Conservation (phyloP, 2,888 invertebrate genomes). For the Drosophila kanekoi region DNA sequence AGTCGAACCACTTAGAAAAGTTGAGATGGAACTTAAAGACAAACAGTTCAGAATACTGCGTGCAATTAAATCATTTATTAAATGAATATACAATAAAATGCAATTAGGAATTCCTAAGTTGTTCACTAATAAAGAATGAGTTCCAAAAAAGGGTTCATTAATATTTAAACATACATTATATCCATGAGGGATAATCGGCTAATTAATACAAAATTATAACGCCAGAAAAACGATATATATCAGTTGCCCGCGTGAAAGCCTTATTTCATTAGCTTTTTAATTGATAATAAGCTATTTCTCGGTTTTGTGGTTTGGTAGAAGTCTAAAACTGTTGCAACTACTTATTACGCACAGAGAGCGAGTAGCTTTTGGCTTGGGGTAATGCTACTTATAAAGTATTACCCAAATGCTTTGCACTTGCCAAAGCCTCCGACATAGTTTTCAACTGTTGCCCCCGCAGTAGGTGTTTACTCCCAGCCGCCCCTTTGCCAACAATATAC, state of each 20-base stretch:
- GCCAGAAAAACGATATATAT: background rate
- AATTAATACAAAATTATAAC: background rate
- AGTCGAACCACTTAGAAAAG: slow-evolving; percentile 15
- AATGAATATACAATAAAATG: too few species aligned
- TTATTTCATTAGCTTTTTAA: background rate
- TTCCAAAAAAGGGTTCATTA: too few species aligned
- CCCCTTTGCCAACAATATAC: slow-evolving; percentile 6
- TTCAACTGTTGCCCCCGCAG: slow-evolving; percentile 40
- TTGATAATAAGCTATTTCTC: background rate
- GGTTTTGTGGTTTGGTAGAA: background rate
- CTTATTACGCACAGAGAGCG: slow-evolving; percentile 8
- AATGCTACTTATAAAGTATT: slow-evolving; percentile 72
- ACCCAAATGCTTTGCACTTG: slow-evolving; percentile 64
- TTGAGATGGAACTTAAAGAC: background rate
- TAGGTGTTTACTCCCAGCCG: slow-evolving; percentile 3
- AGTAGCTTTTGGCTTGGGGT: slow-evolving; percentile 35
- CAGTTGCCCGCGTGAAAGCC: background rate
- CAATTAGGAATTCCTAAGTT: too few species aligned
- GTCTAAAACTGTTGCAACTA: slow-evolving; percentile 18
- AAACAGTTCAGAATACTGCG: too few species aligned
- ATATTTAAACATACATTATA: too few species aligned
- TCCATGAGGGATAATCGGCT: background rate
- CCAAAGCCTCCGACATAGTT: slow-evolving; percentile 70
- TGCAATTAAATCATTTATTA: too few species aligned
- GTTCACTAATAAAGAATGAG: too few species aligned